These are phyloP conservation scores for Xanthorhoe spadicearia DNA, from an alignment of 2,888 invertebrate species.

Conservation along the genomic window DNA sequence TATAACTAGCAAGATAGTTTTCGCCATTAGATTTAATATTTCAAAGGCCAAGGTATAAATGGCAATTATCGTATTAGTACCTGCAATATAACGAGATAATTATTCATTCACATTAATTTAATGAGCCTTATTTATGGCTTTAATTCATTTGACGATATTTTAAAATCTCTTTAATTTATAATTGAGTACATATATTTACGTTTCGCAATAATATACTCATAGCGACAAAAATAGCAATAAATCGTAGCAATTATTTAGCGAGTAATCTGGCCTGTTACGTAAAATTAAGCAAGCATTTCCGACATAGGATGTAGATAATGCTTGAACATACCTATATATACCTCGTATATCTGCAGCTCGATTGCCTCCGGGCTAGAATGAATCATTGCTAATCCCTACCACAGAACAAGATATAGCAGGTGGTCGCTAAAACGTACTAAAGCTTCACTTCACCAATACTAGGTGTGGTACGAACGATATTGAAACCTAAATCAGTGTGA, in stretches of 20 bases:
- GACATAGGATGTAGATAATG: constrained; percentile 41
- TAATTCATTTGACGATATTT: no score
- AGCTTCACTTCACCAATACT: constrained; percentile 11
- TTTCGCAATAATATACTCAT: not conserved
- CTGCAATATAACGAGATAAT: not conserved
- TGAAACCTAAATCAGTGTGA: constrained; percentile 1
- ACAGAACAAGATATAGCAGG: constrained; percentile 13
- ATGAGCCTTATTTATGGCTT: not conserved
- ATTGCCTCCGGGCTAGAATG: constrained; percentile 46
- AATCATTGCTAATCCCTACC: constrained; percentile 41
- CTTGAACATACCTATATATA: constrained; percentile 27
- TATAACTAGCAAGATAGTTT: not conserved
- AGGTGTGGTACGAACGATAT: not conserved
- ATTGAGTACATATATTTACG: not conserved
- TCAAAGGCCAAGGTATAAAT: not conserved
- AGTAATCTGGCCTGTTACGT: constrained; percentile 7
- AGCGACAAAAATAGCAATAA: not conserved
- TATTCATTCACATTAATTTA: not conserved
- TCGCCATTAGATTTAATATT: not conserved
- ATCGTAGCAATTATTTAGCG: not conserved
- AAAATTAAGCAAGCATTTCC: constrained; percentile 20
- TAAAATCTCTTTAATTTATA: no score
- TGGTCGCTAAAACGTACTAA: not conserved
- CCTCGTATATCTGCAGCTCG: constrained; percentile 42
- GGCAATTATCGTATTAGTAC: not conserved